Base-by-base conservation (phyloP, 2,888 invertebrate species). In the Archaeoteleia sp. region DNA sequence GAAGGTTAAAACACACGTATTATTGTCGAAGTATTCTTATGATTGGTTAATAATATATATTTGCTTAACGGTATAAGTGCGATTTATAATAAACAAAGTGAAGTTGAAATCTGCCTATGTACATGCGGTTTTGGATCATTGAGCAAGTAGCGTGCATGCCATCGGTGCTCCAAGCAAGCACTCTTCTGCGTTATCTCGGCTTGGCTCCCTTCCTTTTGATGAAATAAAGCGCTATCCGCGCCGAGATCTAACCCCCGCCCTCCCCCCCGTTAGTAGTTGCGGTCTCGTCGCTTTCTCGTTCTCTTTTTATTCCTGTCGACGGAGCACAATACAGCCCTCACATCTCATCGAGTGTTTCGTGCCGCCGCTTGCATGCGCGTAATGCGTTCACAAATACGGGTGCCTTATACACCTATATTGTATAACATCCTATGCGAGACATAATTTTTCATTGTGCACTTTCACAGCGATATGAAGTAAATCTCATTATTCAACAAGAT, bases 161-260 rank as follows among this genome's bases (percentile, higher is more conserved):
- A 29, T 57, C 48, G 69, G 65, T 69, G 68, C 68, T 69, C 60
- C 45, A 45, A 43, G 54, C 57, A 54, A 55, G 67, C 39, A 61
- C 62, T 60, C 63, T 62, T 42, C 60, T 67, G 78, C 75, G 79
- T 81, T 83, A 84, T 84, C 84, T 82, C 77, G 81, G 80, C 78
- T 77, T 77, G 67, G 75, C 78, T 77, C 78, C 74, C 78, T 78
- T 79, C 78, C 77, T 78, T 81, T 79, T 82, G 80, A 83, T 78
- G 81, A 81, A 82, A 82, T 83, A 82, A 82, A 82, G 79, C 79
- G 76, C 74, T 83, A 83, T 83, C 84, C 77, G 77, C 75, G 80
- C 67, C 69, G 75, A 70, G 78, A 84, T 84, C 84, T 83, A 78
- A 20, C 20, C 20, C 20, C 5, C 20, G 2, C 5, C 57, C 39